Evolutionary conservation across 2,797 vertebrate genomes (phyloP), one percentile per base, ranked within the genome.

Genomic region (Acestrorhynchus altus): DNA sequence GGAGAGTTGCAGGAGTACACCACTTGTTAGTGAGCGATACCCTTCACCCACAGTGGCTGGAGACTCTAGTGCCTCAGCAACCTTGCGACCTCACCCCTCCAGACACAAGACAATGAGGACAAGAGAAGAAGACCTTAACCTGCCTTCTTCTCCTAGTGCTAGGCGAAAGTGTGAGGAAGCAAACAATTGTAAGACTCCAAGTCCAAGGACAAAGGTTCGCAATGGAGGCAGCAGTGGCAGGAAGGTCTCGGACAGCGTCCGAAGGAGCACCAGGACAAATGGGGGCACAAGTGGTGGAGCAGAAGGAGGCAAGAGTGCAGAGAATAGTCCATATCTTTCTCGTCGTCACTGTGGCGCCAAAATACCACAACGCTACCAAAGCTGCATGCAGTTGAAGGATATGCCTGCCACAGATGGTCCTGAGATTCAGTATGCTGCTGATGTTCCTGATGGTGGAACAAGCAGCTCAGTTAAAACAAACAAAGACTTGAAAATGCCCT

Each of bases 1-100:
- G 68, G 96, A 96, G 86, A 97, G 96, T 89, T 95, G 95, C 82
- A 91, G 93, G 40, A 95, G 95, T 87, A 95, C 94, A 2, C 95
- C 95, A 0, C 54, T 94, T 64, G 86, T 93, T 44, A 88, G 88
- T 0, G 94, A 94, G 63, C 88, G 85, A 59, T 79, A 90, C 82
- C 88, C 86, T 9, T 89, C 89, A 0, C 84, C 81, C n/a, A 76
- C 77, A 18, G 78, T 49, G 87, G 94, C 86, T 87, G 92, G 81
- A 1, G 80, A 86, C 39, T 76, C 77, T 35, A 80, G 93, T 67
- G 91, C 70, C 66, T 89, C 89, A 1, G 83, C 87, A 2, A 87
- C 90, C 52, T 82, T 81, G 13, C 85, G 85, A 0, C 87, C 86
- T 82, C 90, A 85, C 83, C 89, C 83, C 39, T 90, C 79, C 5